A percentile compares a stretch with the other conserved stretches of the same genome.
These are phyloP conservation scores for Scrobipalpa costella DNA, from an alignment of 2,888 invertebrate species.

Conservation along the genomic window DNA sequence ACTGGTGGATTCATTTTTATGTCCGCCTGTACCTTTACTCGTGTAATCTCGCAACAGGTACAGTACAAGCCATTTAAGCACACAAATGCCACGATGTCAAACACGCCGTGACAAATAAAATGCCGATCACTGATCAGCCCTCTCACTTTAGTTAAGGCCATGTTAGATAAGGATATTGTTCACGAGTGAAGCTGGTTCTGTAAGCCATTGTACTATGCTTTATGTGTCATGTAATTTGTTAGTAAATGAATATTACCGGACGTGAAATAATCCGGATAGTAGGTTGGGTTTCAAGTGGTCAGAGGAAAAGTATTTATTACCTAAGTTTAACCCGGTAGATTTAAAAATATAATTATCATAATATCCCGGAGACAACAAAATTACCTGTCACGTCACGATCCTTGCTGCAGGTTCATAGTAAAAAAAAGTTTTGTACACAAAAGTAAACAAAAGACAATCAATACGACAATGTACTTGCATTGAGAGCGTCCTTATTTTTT, in stretches of 20 bases:
- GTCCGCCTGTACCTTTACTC: too few species aligned
- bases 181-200: background rate
- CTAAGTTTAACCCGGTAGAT: background rate
- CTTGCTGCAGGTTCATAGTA: too few species aligned
- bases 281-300: too few species aligned
- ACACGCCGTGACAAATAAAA: constrained; percentile 73
- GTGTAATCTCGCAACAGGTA: constrained; percentile 26
- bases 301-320: too few species aligned
- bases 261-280: background rate
- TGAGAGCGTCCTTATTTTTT: too few species aligned
- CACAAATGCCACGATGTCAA: constrained; percentile 62
- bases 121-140: constrained; percentile 55
- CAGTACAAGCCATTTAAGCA: constrained; percentile 38
- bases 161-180: constrained; percentile 21
- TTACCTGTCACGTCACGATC: too few species aligned
- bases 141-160: constrained; percentile 55
- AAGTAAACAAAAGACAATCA: too few species aligned
- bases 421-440: too few species aligned
- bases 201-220: background rate
- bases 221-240: background rate
- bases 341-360: too few species aligned
- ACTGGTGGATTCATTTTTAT: too few species aligned
- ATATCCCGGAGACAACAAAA: too few species aligned
- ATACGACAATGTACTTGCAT: too few species aligned
- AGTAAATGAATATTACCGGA: background rate